Conservation (phyloP, 1,140 invertebrate genomes). For the Drosophila lowei region DNA sequence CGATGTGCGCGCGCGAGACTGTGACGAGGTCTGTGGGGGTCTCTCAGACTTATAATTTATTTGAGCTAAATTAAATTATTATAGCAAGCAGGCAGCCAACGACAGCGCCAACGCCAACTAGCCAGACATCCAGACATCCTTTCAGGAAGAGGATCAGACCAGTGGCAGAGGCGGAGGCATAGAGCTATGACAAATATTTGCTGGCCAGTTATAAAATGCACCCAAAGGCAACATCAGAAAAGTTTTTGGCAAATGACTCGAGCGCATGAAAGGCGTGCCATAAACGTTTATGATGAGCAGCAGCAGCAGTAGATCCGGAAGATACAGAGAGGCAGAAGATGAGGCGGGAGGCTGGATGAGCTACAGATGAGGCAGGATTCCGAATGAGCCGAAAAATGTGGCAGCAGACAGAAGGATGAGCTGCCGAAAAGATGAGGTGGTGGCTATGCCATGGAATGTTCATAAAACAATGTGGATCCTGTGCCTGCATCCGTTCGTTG, state of each 20-base stretch:
- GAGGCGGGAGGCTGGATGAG: slow-evolving; percentile 1
- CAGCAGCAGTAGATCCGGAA: slow-evolving; percentile 7
- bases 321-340: background rate
- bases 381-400: background rate
- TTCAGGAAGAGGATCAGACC: background rate
- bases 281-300: slow-evolving; percentile 56
- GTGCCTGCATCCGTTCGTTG: background rate
- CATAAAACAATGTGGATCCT: slow-evolving; percentile 54
- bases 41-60: slow-evolving; percentile 64
- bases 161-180: background rate
- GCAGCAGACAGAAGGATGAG: background rate
- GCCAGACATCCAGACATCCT: slow-evolving; percentile 20
- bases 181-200: slow-evolving; percentile 68
- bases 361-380: too few relatives aligned
- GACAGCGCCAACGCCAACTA: background rate
- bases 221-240: slow-evolving; percentile 74
- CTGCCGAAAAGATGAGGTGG: too few relatives aligned
- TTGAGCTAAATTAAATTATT: slow-evolving; percentile 79
- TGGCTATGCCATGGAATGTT: slow-evolving; percentile 31
- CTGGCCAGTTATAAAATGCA: slow-evolving; percentile 76
- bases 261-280: slow-evolving; percentile 66
- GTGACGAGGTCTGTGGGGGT: slow-evolving; percentile 44
- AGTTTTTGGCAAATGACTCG: slow-evolving; percentile 65
- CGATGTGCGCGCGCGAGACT: slow-evolving; percentile 59
- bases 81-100: slow-evolving; percentile 43